Conservation (phyloP, 2,888 invertebrate species). For the Caenorhabditis macrosperma region DNA sequence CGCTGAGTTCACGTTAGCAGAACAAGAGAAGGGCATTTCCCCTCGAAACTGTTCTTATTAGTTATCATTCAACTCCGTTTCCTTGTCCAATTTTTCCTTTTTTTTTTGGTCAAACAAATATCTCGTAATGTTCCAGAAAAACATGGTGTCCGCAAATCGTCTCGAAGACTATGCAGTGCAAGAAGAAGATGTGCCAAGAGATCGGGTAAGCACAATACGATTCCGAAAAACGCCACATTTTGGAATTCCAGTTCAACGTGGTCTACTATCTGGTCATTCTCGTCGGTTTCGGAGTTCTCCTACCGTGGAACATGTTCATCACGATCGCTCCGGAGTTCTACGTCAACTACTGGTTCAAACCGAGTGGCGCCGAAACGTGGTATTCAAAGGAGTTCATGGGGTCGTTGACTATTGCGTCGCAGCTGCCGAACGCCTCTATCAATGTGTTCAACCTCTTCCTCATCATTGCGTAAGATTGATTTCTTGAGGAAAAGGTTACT, state of each 20-base stretch:
- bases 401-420: constrained; percentile 90
- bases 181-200: constrained; percentile 26
- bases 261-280: constrained; percentile 91
- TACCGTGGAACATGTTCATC: constrained; percentile 99
- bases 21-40: too few species aligned
- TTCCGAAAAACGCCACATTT: too few species aligned
- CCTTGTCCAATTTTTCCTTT: neutral
- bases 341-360: constrained; percentile 88
- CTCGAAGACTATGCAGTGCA: constrained; percentile 11
- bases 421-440: constrained; percentile 94
- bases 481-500: too few species aligned
- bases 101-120: neutral
- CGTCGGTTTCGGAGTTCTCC: constrained; percentile 93
- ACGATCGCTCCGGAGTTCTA: constrained; percentile 84
- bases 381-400: constrained; percentile 88
- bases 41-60: too few species aligned
- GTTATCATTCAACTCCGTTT: too few species aligned
- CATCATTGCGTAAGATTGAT: constrained; percentile 68
- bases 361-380: constrained; percentile 70
- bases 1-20: too few species aligned
- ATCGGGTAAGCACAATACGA: too few species aligned
- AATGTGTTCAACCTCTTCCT: constrained; percentile 83
- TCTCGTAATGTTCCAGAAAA: neutral
- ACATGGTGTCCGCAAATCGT: constrained; percentile 16
- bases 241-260: constrained; percentile 35